Conservation (phyloP, 2,888 invertebrate genomes). For the Megalurothrips usitatus region DNA sequence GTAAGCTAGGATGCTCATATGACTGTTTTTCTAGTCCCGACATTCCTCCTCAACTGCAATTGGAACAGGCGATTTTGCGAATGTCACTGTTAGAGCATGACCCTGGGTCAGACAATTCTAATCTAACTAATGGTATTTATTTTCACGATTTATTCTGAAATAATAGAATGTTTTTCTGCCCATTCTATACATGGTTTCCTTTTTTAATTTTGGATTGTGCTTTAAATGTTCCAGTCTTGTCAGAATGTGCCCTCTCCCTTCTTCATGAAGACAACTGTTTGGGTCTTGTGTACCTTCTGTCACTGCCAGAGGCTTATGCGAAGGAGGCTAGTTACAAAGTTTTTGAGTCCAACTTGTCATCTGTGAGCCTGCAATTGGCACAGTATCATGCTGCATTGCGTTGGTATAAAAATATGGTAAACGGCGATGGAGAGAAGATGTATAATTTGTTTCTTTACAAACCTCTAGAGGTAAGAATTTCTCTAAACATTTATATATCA, state of each 20-base stretch:
- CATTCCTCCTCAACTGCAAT: constrained; percentile 33
- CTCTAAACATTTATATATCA: no score
- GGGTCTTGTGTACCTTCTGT: constrained; percentile 52
- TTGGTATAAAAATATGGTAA: constrained; percentile 31
- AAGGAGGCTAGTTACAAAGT: constrained; percentile 36
- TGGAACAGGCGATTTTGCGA: not conserved
- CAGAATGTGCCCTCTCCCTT: constrained; percentile 49
- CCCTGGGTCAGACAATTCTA: not conserved
- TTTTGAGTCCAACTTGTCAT: constrained; percentile 36
- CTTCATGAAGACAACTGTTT: constrained; percentile 52
- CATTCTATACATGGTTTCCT: no score
- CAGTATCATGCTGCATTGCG: constrained; percentile 46
- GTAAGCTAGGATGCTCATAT: constrained; percentile 45
- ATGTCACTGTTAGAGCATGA: not conserved
- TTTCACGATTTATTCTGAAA: no score
- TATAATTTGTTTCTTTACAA: constrained; percentile 35
- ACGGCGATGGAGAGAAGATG: constrained; percentile 23
- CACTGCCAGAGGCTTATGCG: constrained; percentile 44
- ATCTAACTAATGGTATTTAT: not conserved
- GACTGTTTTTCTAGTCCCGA: constrained; percentile 45
- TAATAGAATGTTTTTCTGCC: no score
- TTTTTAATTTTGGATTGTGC: not conserved
- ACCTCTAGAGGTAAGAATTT: constrained; percentile 36
- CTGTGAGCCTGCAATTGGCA: constrained; percentile 46
- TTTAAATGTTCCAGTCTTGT: constrained; percentile 45